Evolutionary conservation across 2,888 invertebrate genomes (phyloP).

Genomic region (Spisula solida): DNA sequence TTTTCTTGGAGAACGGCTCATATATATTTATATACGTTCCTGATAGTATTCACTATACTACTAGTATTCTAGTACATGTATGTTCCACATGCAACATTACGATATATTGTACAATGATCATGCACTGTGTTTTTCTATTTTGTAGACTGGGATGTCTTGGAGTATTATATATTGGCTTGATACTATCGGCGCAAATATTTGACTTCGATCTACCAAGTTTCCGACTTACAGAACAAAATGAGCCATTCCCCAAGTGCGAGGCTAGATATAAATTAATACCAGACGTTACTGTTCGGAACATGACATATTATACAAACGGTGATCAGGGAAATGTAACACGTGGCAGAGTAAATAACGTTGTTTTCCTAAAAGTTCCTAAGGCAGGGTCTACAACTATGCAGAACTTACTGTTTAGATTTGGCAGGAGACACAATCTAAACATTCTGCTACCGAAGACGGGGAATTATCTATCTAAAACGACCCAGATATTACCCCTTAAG

Average conservation of each 20-base stretch:
- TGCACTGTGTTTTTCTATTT: not conserved
- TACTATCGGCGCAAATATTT: not conserved
- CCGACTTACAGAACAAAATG: not conserved
- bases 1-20: too few species aligned
- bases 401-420: constrained; percentile 58
- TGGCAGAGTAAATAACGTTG: constrained; percentile 5
- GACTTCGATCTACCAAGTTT: not conserved
- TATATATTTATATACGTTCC: too few species aligned
- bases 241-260: too few species aligned
- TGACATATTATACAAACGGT: too few species aligned
- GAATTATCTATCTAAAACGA: not conserved
- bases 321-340: too few species aligned
- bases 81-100: too few species aligned
- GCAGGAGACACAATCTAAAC: constrained; percentile 38
- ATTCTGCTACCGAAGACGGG: constrained; percentile 44
- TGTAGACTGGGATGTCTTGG: not conserved
- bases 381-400: constrained; percentile 59
- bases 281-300: too few species aligned
- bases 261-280: too few species aligned
- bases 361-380: constrained; percentile 56
- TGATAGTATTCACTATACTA: too few species aligned
- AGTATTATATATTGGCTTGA: not conserved
- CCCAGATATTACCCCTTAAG: constrained; percentile 20
- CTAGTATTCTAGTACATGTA: too few species aligned
- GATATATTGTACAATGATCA: too few species aligned